Base-by-base conservation (phyloP, 1,140 invertebrate genomes). In the Formica exsecta region DNA sequence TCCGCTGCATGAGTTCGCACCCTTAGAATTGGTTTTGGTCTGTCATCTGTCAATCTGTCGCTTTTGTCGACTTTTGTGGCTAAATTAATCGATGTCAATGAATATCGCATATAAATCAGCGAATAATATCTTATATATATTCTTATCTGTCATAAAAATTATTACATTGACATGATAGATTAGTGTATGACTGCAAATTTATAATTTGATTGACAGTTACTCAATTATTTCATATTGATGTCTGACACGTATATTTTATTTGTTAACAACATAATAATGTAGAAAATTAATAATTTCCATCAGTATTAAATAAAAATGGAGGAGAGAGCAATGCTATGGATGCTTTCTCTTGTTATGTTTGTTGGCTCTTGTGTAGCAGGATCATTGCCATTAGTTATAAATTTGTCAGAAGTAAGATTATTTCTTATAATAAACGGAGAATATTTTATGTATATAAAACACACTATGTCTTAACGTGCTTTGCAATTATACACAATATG, bases 361-460 rank as follows among this genome's bases (percentile, higher is more conserved):
- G 95, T 99, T 61, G 99, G 99, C 1, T 99, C 98, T 83, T 99
- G 99, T 95, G 93, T 99, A 41, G 97, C 98, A 86, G 99, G 99
- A 65, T 98, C 97, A 81, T 97, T 99, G 91, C 99, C 99, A 36
- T 95, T 99, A 86, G 97, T 99, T 80, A 97, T 99, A 92, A 97
- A 96, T 91, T 97, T 99, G 93, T 99, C 98, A 62, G 99, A 99
- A 97, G 99, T 99, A 96, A 96, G 92, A 64, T 54, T 44, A 85
- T 59, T 71, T 80, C 66, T 65, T 36, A 59, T 32, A 83, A 84
- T 66, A 74, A 68, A 64, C 76, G 48, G 3, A 1, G 0, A 44
- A 66, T 44, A 32, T 32, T 64, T 51, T 86, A 59, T 38, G 22
- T 86, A 57, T 62, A 16, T 70, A 3, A 19, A 25, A 32, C 3